Evolutionary conservation across 2,113 vertebrate genomes (phyloP).

Genomic region (Hippocampus mohnikei): DNA sequence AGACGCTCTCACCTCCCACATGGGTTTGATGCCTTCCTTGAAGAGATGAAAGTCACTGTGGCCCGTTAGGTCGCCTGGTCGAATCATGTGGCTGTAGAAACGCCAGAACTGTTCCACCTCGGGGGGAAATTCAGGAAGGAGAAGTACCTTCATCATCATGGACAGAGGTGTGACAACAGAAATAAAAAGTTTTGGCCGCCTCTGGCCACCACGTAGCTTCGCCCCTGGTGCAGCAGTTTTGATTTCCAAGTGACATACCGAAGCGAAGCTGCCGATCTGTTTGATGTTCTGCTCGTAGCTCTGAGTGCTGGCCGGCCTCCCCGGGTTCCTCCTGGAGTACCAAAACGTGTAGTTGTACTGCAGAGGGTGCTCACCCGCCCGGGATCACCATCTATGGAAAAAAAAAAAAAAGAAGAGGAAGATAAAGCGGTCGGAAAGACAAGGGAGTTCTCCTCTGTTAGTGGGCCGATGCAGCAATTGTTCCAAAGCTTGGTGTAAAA

Average conservation of each 20-base stretch:
- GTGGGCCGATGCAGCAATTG: not conserved
- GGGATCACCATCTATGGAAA: constrained; percentile 67
- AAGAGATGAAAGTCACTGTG: constrained; percentile 83
- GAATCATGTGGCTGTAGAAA: constrained; percentile 82
- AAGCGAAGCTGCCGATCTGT: constrained; percentile 80
- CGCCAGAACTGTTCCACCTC: constrained; percentile 84
- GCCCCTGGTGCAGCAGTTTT: too few relatives aligned
- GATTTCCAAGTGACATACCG: constrained; percentile 50
- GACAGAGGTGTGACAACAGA: not conserved
- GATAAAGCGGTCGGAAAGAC: not conserved
- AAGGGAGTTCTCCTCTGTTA: too few relatives aligned
- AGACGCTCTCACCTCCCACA: constrained; percentile 76
- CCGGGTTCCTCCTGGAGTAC: constrained; percentile 80
- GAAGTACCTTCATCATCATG: not conserved
- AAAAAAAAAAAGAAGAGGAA: not conserved
- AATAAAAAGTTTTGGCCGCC: too few relatives aligned
- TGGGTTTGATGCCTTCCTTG: constrained; percentile 82
- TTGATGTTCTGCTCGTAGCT: constrained; percentile 84
- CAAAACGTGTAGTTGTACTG: constrained; percentile 82
- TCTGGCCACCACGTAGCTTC: too few relatives aligned
- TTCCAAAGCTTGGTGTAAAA: not conserved
- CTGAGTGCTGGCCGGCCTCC: constrained; percentile 78
- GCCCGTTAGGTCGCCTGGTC: constrained; percentile 79
- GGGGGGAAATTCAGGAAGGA: not conserved
- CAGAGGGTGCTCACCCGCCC: constrained; percentile 76